Conservation (phyloP, 2,797 vertebrate species). For the Tachyglossus aculeatus region DNA sequence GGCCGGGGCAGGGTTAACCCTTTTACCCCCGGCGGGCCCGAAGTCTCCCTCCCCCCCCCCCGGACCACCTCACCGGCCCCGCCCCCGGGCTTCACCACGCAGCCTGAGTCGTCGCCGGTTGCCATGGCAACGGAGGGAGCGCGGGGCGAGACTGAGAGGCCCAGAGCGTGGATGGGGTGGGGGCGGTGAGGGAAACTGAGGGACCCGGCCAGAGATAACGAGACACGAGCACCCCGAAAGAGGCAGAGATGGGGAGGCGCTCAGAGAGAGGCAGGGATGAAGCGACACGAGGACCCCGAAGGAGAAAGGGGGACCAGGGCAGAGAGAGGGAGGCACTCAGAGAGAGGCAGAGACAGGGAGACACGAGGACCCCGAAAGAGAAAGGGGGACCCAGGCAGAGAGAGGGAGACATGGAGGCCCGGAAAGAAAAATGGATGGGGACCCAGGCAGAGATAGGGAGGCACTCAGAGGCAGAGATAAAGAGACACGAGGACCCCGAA, state of each 20-base stretch:
- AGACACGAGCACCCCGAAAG: background rate
- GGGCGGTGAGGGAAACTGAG: conserved; percentile 20
- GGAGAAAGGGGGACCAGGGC: conserved; percentile 4
- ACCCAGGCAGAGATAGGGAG: conserved; percentile 1
- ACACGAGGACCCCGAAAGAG: too few relatives aligned
- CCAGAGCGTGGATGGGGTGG: conserved; percentile 53
- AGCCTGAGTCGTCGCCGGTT: conserved; percentile 57
- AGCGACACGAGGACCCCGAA: too few relatives aligned
- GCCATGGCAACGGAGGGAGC: conserved; percentile 54
- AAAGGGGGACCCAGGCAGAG: too few relatives aligned
- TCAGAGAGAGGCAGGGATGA: background rate
- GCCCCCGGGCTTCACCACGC: conserved; percentile 43
- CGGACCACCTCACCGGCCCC: conserved; percentile 52
- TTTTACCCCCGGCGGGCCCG: conserved; percentile 7
- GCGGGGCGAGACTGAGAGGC: conserved; percentile 51
- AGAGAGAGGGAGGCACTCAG: conserved; percentile 21
- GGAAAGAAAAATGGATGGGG: conserved; percentile 14
- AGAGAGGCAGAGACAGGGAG: background rate
- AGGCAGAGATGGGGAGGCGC: conserved; percentile 1
- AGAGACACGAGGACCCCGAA: too few relatives aligned
- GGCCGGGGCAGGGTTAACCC: conserved; percentile 21
- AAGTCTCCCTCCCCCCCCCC: conserved; percentile 42
- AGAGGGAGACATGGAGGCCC: conserved; percentile 19
- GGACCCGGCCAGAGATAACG: background rate
- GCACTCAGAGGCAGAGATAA: background rate